Evolutionary conservation across 1,140 invertebrate genomes (phyloP).

Genomic region (Wasmannia auropunctata): DNA sequence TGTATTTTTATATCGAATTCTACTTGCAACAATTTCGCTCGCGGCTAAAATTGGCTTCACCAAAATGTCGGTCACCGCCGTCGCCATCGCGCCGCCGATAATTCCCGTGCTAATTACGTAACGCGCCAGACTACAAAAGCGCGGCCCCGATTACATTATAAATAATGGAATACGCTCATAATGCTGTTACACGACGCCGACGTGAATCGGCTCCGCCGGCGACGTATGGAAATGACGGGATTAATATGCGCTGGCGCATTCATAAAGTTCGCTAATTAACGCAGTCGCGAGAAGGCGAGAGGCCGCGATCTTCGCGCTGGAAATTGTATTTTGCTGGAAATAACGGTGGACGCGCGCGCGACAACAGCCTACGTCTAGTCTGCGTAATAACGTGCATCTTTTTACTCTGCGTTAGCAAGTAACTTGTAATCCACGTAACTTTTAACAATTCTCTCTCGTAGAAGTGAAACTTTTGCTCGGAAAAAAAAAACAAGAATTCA

Average conservation of each 20-base stretch:
- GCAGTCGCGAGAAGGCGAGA: constrained; percentile 49
- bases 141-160: constrained; percentile 59
- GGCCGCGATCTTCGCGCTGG: constrained; percentile 24
- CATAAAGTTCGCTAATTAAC: constrained; percentile 60
- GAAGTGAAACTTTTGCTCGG: too few relatives aligned
- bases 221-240: constrained; percentile 58
- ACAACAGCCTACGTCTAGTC: constrained; percentile 1
- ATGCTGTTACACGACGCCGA: constrained; percentile 52
- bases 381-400: not conserved
- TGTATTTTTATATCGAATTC: constrained; percentile 37
- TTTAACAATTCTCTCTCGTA: not conserved
- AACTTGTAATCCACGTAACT: not conserved
- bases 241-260: constrained; percentile 58
- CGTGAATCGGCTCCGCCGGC: constrained; percentile 48
- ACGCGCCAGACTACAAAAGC: constrained; percentile 58
- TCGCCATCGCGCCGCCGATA: constrained; percentile 42
- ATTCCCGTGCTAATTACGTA: constrained; percentile 57
- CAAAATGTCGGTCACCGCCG: constrained; percentile 50
- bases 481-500: not conserved
- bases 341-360: not conserved
- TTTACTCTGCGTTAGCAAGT: not conserved
- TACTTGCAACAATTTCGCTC: not conserved
- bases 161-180: constrained; percentile 59
- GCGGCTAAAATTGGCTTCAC: constrained; percentile 28
- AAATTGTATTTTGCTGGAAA: constrained; percentile 34